A percentile compares a stretch with the other conserved stretches of the same genome.
Conservation (phyloP, 2,888 invertebrate genomes). For the Melanotus villosus region DNA sequence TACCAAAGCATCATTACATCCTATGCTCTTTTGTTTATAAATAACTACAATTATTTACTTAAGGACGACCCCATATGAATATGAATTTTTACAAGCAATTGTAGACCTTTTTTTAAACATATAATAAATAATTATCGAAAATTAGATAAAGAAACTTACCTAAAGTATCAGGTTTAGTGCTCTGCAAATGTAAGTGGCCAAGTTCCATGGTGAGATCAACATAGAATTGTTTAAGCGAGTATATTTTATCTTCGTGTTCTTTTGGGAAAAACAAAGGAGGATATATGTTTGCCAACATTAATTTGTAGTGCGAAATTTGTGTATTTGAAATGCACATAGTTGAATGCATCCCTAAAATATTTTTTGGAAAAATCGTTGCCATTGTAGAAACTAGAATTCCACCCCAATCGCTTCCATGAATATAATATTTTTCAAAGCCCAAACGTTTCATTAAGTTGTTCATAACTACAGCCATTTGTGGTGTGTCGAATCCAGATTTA, state of each 20-base stretch:
- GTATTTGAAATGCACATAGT: conserved; percentile 52
- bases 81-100: neutral
- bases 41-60: too few relatives aligned
- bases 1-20: too few relatives aligned
- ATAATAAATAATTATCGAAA: too few relatives aligned
- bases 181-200: conserved; percentile 84
- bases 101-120: too few relatives aligned
- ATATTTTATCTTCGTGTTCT: conserved; percentile 69
- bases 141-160: conserved; percentile 69
- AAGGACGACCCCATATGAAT: too few relatives aligned
- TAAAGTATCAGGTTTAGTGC: conserved; percentile 91
- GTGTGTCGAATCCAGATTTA: conserved; percentile 71
- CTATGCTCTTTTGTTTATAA: too few relatives aligned
- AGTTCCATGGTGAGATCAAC: conserved; percentile 69
- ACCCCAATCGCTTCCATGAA: conserved; percentile 90
- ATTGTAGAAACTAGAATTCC: conserved; percentile 74
- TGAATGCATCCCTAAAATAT: conserved; percentile 71
- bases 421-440: conserved; percentile 72
- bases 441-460: conserved; percentile 68
- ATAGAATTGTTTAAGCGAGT: conserved; percentile 68
- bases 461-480: conserved; percentile 48
- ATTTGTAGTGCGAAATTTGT: conserved; percentile 35
- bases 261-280: conserved; percentile 64
- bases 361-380: conserved; percentile 75
- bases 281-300: conserved; percentile 38